Conservation (phyloP, 2,797 vertebrate genomes). For the Paramormyrops hopkinsi region DNA sequence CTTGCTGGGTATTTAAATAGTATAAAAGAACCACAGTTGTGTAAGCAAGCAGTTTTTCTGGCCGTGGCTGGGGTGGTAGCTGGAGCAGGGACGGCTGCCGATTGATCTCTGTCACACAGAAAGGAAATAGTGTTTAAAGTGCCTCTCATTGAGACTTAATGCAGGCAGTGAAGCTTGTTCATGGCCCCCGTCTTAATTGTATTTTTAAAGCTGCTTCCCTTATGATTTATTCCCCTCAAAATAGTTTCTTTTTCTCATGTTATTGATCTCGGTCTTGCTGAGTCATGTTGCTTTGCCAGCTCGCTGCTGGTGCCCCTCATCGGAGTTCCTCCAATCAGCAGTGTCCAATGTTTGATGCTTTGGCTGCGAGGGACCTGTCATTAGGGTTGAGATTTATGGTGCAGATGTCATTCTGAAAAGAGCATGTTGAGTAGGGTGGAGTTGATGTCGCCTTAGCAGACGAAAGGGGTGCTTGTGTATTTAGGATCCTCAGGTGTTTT, state of each 20-base stretch:
- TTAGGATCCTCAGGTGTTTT: neutral
- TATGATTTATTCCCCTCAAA: neutral
- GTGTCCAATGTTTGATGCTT: neutral
- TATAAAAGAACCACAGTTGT: neutral
- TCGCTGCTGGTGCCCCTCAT: neutral
- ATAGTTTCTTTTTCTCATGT: neutral
- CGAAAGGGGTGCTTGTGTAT: neutral
- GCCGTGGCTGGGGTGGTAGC: neutral
- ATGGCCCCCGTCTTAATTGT: neutral
- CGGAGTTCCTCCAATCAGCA: neutral
- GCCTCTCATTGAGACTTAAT: neutral
- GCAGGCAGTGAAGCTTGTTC: neutral
- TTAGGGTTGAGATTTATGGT: neutral
- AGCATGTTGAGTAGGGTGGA: neutral
- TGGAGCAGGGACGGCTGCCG: neutral
- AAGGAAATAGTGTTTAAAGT: neutral
- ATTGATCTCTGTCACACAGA: neutral
- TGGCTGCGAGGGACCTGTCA: neutral
- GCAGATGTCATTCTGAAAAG: neutral
- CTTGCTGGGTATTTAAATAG: neutral
- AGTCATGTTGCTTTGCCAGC: neutral
- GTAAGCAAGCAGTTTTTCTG: neutral
- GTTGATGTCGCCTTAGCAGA: neutral
- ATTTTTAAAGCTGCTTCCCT: neutral
- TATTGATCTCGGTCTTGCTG: conserved; percentile 9